These are phyloP conservation scores for Acanthopagrus latus DNA, from an alignment of 2,797 vertebrate genomes.

Conservation along the genomic window DNA sequence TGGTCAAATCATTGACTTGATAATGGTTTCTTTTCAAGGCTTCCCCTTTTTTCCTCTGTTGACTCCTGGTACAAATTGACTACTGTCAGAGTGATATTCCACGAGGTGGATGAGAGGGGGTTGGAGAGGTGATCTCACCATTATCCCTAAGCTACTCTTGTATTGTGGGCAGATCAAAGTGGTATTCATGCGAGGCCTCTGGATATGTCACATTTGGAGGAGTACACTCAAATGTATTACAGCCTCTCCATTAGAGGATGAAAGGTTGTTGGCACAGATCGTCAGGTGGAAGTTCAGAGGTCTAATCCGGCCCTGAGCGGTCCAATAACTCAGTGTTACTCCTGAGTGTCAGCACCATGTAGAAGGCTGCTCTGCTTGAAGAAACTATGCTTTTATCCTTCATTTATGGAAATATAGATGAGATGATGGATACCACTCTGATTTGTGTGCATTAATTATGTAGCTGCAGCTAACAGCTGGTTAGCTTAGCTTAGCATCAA, in stretches of 20 bases:
- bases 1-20: constrained; percentile 49
- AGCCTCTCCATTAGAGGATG: constrained; percentile 70
- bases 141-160: constrained; percentile 67
- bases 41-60: constrained; percentile 64
- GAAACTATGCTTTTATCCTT: neutral
- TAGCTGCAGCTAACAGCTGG: no score
- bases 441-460: no score
- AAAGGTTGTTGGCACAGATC: constrained; percentile 65
- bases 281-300: constrained; percentile 63
- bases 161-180: constrained; percentile 77
- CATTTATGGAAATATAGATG: neutral
- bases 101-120: constrained; percentile 58
- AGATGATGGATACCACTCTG: neutral
- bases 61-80: constrained; percentile 60
- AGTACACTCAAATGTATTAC: constrained; percentile 45
- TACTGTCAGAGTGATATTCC: constrained; percentile 51
- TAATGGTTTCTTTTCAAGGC: constrained; percentile 62
- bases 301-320: constrained; percentile 42
- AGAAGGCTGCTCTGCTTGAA: constrained; percentile 1
- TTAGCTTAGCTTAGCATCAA: no score
- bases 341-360: constrained; percentile 7
- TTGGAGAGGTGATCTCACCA: constrained; percentile 68
- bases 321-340: constrained; percentile 13
- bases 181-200: constrained; percentile 54
- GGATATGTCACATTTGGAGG: constrained; percentile 42